Conservation (phyloP, 2,113 vertebrate species). For the Nansenia antarctica region DNA sequence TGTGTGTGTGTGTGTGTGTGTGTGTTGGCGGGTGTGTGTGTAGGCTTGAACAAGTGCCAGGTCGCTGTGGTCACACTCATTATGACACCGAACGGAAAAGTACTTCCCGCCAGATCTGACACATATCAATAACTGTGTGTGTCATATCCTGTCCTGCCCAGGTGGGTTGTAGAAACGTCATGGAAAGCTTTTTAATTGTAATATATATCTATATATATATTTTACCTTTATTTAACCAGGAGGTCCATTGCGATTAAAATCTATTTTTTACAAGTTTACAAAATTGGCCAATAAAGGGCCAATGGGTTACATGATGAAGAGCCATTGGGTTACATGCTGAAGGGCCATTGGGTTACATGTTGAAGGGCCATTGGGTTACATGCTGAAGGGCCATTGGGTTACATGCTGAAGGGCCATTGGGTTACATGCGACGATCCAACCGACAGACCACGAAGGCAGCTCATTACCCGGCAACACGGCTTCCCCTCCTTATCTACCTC, state of each 20-base stretch:
- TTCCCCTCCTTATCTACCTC: conserved; percentile 22
- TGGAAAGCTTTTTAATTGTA: neutral
- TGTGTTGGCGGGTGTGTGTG: conserved; percentile 32
- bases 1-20: conserved; percentile 39
- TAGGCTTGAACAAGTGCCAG: no score
- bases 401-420: neutral
- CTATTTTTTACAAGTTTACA: no score
- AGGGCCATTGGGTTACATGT: no score
- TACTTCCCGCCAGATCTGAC: conserved; percentile 6
- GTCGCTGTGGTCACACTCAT: conserved; percentile 55
- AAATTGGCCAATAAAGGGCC: no score
- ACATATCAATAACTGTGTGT: conserved; percentile 24
- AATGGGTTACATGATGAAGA: no score
- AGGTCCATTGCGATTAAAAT: no score
- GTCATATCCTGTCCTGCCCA: conserved; percentile 18
- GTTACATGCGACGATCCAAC: neutral
- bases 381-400: neutral
- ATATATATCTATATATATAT: no score
- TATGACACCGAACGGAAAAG: conserved; percentile 41
- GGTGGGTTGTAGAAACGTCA: conserved; percentile 11
- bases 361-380: neutral
- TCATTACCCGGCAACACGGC: conserved; percentile 23
- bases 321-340: no score
- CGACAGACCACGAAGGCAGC: conserved; percentile 34
- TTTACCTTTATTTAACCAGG: no score